Evolutionary conservation across 2,113 vertebrate genomes (phyloP), one percentile per base, ranked within the genome.

Genomic region (Heloderma charlesbogerti): DNA sequence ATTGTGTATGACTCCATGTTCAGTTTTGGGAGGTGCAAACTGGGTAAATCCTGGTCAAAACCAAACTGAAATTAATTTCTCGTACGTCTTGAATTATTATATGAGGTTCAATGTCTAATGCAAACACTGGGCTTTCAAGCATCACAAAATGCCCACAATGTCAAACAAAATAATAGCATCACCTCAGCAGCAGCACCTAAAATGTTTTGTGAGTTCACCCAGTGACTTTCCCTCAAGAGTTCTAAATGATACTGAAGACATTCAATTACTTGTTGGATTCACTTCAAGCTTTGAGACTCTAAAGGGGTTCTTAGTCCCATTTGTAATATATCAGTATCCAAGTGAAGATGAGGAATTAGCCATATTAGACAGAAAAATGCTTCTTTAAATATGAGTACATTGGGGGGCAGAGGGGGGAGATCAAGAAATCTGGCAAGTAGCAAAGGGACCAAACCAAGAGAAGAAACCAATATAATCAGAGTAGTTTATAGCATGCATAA

Each of bases 301-400:
- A 66, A 27, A 48, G 27, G 34, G 31, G 4, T 66, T 74, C 8
- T 74, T 72, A 37, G 48, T 6, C 13, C 29, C 16, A 12, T 72
- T 72, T 74, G 45, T 74, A n/a, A 22, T n/a, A 22, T 37, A 6
- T 13, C 6, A 31, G 12, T 45, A 45, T 16, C 40, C 13, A 1
- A 74, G 67, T 86, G 45, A 0, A 5, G 13, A 40, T 3, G 67
- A 25, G 0, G 5, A 80, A 75, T 31, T 1, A 66, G 0, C 4
- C 57, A 25, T 93, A 88, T 66, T 5, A 29, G 2, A 69, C 7
- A 16, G 27, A 85, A 54, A 16, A 72, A 51, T 51, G 31, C 48
- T 57, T 81, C 0, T 0, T 67, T 2, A 0, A 48, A 71, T n/a
- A 45, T n/a, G 43, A 12, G 31, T 71, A 48, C 29, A n/a, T n/a